phyloP scores from a whole-genome alignment of 2,888 invertebrate species.

The Drosophila quinaria region DNA sequence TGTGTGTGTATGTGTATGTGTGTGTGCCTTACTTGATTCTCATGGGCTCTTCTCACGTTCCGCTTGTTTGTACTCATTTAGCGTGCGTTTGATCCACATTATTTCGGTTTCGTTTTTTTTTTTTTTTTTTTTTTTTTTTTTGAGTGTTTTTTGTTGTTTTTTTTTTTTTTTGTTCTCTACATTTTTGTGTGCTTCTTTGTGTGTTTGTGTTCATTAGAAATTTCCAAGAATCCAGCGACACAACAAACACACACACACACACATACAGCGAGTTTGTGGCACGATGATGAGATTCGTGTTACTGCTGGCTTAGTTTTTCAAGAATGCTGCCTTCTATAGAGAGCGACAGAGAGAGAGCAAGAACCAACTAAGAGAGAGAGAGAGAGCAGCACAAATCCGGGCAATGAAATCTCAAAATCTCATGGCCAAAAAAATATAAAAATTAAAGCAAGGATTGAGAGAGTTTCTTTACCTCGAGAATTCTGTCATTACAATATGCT shows the following conservation, averaged over 20 bases:
- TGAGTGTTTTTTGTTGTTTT: background rate
- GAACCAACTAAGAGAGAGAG: background rate
- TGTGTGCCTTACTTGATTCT: slow-evolving; percentile 59
- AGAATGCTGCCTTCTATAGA: slow-evolving; percentile 36
- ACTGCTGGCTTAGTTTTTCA: slow-evolving; percentile 78
- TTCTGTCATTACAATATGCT: background rate
- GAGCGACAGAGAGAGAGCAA: slow-evolving; percentile 1
- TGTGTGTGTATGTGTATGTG: too few species aligned
- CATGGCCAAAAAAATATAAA: slow-evolving; percentile 22
- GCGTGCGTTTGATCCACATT: slow-evolving; percentile 69
- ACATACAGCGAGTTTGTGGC: slow-evolving; percentile 18
- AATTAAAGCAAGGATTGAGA: slow-evolving; percentile 7
- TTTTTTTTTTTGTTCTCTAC: slow-evolving; percentile 55
- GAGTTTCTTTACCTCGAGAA: slow-evolving; percentile 18
- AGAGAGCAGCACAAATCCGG: slow-evolving; percentile 4
- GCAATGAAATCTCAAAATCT: slow-evolving; percentile 19
- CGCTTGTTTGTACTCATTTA: slow-evolving; percentile 69
- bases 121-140: slow-evolving; percentile 27
- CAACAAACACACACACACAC: slow-evolving; percentile 49
- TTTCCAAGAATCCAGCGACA: slow-evolving; percentile 75
- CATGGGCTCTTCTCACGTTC: slow-evolving; percentile 69
- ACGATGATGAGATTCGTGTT: slow-evolving; percentile 66
- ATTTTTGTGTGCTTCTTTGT: slow-evolving; percentile 77
- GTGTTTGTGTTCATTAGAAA: slow-evolving; percentile 79
- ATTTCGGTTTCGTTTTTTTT: slow-evolving; percentile 62